Evolutionary conservation across 2,888 invertebrate genomes (phyloP).

Genomic region (Encarsia formosa): DNA sequence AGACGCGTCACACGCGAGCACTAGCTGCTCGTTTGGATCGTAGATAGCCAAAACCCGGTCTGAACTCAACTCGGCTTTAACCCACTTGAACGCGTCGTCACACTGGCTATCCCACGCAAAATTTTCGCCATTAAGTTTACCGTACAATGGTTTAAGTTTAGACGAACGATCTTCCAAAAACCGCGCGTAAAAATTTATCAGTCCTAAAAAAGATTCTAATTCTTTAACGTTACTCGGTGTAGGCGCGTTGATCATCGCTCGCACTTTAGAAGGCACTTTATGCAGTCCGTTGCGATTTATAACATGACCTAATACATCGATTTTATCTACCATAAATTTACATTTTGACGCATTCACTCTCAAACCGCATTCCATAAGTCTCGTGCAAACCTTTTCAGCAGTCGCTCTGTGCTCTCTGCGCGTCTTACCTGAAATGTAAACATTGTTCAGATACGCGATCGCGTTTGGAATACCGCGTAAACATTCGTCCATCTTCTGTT

Average conservation of each 20-base stretch:
- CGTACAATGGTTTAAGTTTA: slow-evolving; percentile 34
- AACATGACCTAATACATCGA: slow-evolving; percentile 32
- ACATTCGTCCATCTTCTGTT: slow-evolving; percentile 34
- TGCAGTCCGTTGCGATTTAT: slow-evolving; percentile 32
- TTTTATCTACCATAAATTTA: slow-evolving; percentile 26
- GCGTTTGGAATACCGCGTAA: slow-evolving; percentile 26
- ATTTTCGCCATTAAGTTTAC: slow-evolving; percentile 28
- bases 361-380: slow-evolving; percentile 27
- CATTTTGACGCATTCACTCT: slow-evolving; percentile 32
- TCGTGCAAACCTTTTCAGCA: slow-evolving; percentile 25
- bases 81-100: not conserved
- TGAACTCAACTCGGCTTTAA: slow-evolving; percentile 11
- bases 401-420: slow-evolving; percentile 26
- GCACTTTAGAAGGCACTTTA: slow-evolving; percentile 26
- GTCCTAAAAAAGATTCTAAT: slow-evolving; percentile 32
- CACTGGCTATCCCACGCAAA: slow-evolving; percentile 31
- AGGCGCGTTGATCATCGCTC: slow-evolving; percentile 28
- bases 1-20: slow-evolving; percentile 1
- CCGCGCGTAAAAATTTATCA: slow-evolving; percentile 39
- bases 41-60: not conserved
- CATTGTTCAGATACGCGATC: slow-evolving; percentile 32
- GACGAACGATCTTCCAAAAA: slow-evolving; percentile 34
- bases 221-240: slow-evolving; percentile 28
- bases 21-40: not conserved
- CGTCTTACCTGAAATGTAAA: slow-evolving; percentile 26